phyloP scores from a whole-genome alignment of 2,888 invertebrate species.

The Cynaeus angustus region DNA sequence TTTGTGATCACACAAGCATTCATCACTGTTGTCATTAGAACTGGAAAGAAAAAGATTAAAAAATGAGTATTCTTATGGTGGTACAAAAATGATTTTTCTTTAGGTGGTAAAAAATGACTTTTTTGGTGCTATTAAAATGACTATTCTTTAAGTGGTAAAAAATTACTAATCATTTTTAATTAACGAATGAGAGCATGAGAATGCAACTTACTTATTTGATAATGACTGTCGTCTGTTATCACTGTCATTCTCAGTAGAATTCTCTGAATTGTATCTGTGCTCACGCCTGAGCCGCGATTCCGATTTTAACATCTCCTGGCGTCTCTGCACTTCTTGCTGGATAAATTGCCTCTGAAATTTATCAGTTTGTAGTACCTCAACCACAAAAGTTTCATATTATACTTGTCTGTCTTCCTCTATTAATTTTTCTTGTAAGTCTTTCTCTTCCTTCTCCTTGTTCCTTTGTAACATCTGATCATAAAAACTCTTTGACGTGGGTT shows the following conservation, averaged over 20 bases:
- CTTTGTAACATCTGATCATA: constrained; percentile 93
- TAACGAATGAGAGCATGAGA: too few species aligned
- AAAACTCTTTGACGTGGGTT: constrained; percentile 86
- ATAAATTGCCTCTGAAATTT: constrained; percentile 77
- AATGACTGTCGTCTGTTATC: constrained; percentile 60
- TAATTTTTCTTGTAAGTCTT: constrained; percentile 77
- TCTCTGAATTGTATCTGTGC: constrained; percentile 58
- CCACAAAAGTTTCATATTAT: constrained; percentile 39
- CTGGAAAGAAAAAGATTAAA: constrained; percentile 60
- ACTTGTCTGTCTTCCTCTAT: constrained; percentile 81
- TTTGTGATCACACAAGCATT: constrained; percentile 74
- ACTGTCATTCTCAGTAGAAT: constrained; percentile 65
- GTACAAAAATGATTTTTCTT: constrained; percentile 4
- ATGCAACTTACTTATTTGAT: constrained; percentile 46
- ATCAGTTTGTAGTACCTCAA: background rate
- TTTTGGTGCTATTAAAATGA: too few species aligned
- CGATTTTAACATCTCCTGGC: constrained; percentile 84
- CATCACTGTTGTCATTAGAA: constrained; percentile 75
- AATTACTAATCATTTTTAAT: too few species aligned
- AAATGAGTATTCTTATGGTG: background rate
- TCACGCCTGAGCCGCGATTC: constrained; percentile 76
- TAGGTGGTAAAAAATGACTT: too few species aligned
- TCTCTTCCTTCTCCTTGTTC: constrained; percentile 79
- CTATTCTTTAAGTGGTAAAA: too few species aligned
- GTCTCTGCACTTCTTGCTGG: constrained; percentile 83